Evolutionary conservation across 2,113 vertebrate genomes (phyloP).

Genomic region (Pituophis catenifer): DNA sequence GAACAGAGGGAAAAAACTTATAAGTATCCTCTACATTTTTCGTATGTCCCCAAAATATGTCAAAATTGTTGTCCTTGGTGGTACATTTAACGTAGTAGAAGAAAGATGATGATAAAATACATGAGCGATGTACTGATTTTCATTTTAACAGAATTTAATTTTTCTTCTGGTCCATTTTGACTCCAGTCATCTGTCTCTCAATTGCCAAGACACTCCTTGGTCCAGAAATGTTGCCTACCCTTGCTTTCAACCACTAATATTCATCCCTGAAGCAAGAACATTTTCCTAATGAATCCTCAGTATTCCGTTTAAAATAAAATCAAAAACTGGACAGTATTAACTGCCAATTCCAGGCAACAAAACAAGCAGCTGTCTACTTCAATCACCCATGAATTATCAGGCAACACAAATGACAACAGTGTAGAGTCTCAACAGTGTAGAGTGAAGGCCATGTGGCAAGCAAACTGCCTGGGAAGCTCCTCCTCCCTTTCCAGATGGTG

Average conservation of each 20-base stretch:
- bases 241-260: background rate
- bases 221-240: background rate
- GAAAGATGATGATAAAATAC: background rate
- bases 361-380: background rate
- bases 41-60: background rate
- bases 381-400: conserved; percentile 16
- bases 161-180: background rate
- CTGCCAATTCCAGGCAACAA: conserved; percentile 8
- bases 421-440: background rate
- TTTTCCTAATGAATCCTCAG: background rate
- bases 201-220: background rate
- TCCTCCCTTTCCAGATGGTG: conserved; percentile 9
- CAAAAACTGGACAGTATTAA: background rate
- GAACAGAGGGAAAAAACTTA: background rate
- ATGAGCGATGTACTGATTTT: background rate
- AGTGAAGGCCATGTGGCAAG: conserved; percentile 3
- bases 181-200: background rate
- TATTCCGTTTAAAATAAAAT: conserved; percentile 1
- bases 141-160: background rate
- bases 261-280: background rate
- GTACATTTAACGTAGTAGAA: background rate
- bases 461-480: conserved; percentile 6
- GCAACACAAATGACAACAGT: conserved; percentile 10
- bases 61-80: background rate
- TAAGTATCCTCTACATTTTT: background rate